Evolutionary conservation across 2,797 vertebrate species (phyloP).

Genomic region (Cheirogaleus major): DNA sequence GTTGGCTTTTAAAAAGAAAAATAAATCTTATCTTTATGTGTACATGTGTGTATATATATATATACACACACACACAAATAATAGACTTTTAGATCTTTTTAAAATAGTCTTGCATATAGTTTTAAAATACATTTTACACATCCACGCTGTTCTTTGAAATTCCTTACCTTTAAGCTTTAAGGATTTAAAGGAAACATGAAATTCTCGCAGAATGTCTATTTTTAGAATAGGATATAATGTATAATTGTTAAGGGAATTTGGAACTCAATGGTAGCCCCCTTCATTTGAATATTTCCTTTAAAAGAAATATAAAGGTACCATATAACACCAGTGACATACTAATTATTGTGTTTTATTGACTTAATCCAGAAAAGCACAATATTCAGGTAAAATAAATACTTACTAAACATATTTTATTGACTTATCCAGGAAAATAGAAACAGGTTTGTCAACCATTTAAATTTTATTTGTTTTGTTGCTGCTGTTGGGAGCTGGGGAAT

Average conservation of each 20-base stretch:
- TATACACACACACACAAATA: neutral
- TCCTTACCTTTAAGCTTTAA: neutral
- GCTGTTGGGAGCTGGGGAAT: neutral
- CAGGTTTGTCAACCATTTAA: neutral
- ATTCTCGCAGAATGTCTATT: neutral
- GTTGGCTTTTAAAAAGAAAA: neutral
- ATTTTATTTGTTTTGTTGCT: neutral
- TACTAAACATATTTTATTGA: neutral
- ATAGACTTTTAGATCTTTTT: neutral
- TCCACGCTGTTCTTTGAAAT: neutral
- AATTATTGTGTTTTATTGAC: neutral
- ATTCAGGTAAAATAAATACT: neutral
- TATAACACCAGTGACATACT: neutral
- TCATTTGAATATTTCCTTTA: neutral
- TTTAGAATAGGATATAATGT: neutral
- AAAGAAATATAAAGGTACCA: neutral
- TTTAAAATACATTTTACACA: neutral
- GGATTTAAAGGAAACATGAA: neutral
- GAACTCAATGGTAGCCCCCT: neutral
- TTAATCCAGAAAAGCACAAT: neutral
- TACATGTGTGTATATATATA: neutral
- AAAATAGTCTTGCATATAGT: neutral
- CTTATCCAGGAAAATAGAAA: neutral
- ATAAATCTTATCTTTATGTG: neutral
- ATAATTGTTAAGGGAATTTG: neutral